Evolutionary conservation across 2,113 vertebrate genomes (phyloP).

Genomic region (Vimba vimba): DNA sequence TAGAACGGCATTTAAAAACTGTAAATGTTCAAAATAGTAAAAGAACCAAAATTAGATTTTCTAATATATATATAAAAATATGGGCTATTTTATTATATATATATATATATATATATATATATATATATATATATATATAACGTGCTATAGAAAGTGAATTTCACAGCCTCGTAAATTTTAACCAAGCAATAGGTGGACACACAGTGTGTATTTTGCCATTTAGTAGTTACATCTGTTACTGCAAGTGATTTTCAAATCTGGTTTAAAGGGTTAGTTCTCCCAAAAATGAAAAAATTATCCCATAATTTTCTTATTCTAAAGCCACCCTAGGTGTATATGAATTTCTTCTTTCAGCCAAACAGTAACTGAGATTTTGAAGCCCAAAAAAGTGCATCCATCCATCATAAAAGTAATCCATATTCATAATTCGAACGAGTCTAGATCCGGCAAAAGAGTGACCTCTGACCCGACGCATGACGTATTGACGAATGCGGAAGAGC

Average conservation of each 20-base stretch:
- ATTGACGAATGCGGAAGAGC: too few relatives aligned
- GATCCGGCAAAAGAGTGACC: too few relatives aligned
- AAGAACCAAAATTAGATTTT: not conserved
- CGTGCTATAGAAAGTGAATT: not conserved
- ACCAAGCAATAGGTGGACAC: not conserved
- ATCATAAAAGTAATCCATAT: too few relatives aligned
- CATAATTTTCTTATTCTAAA: too few relatives aligned
- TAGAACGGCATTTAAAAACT: not conserved
- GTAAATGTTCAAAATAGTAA: not conserved
- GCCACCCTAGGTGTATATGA: too few relatives aligned
- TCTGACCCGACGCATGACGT: too few relatives aligned
- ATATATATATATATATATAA: not conserved
- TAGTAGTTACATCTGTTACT: slow-evolving; percentile 28
- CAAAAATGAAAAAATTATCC: too few relatives aligned
- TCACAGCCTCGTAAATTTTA: not conserved
- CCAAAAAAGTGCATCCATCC: too few relatives aligned
- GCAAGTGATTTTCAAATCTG: not conserved
- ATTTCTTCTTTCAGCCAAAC: too few relatives aligned
- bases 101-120: not conserved
- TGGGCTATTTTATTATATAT: too few relatives aligned
- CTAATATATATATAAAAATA: not conserved
- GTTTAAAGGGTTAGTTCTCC: not conserved
- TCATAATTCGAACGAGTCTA: too few relatives aligned
- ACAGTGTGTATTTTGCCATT: slow-evolving; percentile 29
- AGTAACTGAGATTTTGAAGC: too few relatives aligned